These are phyloP conservation scores for Hololepta plana DNA, from an alignment of 2,888 invertebrate genomes.

Conservation along the genomic window DNA sequence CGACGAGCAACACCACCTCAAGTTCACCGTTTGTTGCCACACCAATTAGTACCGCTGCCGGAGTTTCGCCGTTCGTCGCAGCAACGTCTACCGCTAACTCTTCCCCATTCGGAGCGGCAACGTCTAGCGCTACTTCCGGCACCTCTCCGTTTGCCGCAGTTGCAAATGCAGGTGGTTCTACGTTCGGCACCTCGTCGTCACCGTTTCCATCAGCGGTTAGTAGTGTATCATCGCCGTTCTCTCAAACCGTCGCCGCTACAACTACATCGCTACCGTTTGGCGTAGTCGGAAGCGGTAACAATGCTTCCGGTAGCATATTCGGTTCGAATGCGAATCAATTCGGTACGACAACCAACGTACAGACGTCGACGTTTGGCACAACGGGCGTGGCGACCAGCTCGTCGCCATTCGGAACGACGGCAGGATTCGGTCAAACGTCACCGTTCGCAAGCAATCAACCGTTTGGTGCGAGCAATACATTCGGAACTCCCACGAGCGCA, in stretches of 20 bases:
- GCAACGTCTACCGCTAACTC: conserved; percentile 4
- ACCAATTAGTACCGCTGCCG: conserved; percentile 4
- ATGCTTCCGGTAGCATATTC: conserved; percentile 4
- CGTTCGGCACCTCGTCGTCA: conserved; percentile 3
- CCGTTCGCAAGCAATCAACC: no score
- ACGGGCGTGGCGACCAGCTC: conserved; percentile 4
- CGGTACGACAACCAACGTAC: no score
- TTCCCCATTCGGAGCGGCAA: conserved; percentile 6
- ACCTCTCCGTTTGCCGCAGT: background rate
- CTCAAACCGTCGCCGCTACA: no score
- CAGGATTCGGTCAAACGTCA: conserved; percentile 7
- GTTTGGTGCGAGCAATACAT: no score
- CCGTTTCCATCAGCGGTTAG: no score
- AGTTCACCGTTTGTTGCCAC: conserved; percentile 4
- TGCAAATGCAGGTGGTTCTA: background rate
- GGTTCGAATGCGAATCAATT: no score
- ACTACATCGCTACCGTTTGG: no score
- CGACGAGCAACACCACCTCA: conserved; percentile 3
- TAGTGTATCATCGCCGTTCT: conserved; percentile 4
- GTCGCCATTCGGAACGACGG: conserved; percentile 1
- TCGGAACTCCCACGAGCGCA: no score
- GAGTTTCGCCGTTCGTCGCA: conserved; percentile 6
- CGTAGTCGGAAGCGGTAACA: background rate
- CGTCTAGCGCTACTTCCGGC: background rate
- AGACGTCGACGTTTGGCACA: conserved; percentile 5